phyloP scores from a whole-genome alignment of 2,797 vertebrate species.

The Cirrhinus molitorella region DNA sequence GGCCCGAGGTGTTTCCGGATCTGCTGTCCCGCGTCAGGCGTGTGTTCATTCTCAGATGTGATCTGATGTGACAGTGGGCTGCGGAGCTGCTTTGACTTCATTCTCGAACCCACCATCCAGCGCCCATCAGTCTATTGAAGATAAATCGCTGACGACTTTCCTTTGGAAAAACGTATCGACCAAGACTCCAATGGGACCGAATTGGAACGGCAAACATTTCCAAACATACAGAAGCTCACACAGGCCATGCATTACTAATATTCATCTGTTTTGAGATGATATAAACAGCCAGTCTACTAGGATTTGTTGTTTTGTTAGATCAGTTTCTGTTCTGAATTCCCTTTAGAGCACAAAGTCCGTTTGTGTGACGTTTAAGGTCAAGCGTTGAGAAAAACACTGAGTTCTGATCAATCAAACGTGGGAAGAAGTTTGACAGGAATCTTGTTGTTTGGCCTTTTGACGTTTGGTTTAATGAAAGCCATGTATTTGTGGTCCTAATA shows the following conservation, averaged over 20 bases:
- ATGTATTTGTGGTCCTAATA: background rate
- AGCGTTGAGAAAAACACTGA: background rate
- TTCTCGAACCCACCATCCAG: too few species aligned
- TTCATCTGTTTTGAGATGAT: background rate
- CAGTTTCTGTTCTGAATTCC: background rate
- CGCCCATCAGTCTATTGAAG: background rate
- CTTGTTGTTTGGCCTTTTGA: background rate
- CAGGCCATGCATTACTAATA: background rate
- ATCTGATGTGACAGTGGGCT: background rate
- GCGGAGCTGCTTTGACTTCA: background rate
- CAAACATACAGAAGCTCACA: background rate
- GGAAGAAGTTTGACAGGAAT: background rate
- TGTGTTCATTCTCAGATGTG: background rate
- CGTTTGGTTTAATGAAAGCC: background rate
- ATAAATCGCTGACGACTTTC: background rate
- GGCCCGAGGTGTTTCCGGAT: background rate
- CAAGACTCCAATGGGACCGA: background rate
- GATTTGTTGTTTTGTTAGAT: background rate
- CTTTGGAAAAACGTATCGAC: background rate
- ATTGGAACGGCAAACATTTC: background rate
- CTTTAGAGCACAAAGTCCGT: background rate
- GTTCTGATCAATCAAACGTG: background rate
- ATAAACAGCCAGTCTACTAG: background rate
- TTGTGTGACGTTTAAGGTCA: background rate
- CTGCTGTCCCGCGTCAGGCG: background rate